Evolutionary conservation across 1,140 invertebrate genomes (phyloP).

Genomic region (Drosophila varians): DNA sequence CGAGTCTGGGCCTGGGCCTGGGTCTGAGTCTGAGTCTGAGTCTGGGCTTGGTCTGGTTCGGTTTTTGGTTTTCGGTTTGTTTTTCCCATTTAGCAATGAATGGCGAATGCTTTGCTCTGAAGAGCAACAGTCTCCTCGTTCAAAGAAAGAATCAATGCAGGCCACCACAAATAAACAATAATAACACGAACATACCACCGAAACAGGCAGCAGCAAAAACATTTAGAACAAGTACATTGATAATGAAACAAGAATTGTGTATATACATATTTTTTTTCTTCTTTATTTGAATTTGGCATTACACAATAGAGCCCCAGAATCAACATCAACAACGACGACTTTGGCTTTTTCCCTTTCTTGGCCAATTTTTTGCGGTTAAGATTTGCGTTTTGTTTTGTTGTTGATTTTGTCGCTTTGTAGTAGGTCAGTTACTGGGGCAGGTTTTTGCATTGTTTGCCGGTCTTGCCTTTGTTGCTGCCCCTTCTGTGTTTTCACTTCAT

Average conservation of each 20-base stretch:
- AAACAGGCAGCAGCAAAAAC: conserved; percentile 22
- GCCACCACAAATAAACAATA: conserved; percentile 38
- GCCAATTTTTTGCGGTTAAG: conserved; percentile 55
- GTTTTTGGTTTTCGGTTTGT: conserved; percentile 10
- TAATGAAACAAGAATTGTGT: conserved; percentile 66
- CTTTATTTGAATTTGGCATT: conserved; percentile 32
- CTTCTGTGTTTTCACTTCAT: conserved; percentile 43
- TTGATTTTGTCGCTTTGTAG: conserved; percentile 51
- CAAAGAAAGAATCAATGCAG: conserved; percentile 58
- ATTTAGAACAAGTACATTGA: conserved; percentile 55
- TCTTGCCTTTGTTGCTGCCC: conserved; percentile 6
- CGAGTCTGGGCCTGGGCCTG: conserved; percentile 8
- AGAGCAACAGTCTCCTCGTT: conserved; percentile 32
- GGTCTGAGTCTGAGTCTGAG: conserved; percentile 10
- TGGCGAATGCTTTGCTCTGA: conserved; percentile 32
- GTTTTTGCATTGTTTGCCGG: conserved; percentile 48
- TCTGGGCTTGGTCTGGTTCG: conserved; percentile 31
- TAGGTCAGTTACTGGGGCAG: conserved; percentile 71
- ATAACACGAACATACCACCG: conserved; percentile 12
- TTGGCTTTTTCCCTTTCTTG: conserved; percentile 37
- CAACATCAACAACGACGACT: conserved; percentile 33
- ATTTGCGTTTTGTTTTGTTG: conserved; percentile 45
- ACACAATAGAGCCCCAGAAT: conserved; percentile 42
- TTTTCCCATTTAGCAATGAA: conserved; percentile 31
- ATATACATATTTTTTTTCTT: conserved; percentile 20